phyloP scores from a whole-genome alignment of 2,113 vertebrate species.

The Hystrix cristata region DNA sequence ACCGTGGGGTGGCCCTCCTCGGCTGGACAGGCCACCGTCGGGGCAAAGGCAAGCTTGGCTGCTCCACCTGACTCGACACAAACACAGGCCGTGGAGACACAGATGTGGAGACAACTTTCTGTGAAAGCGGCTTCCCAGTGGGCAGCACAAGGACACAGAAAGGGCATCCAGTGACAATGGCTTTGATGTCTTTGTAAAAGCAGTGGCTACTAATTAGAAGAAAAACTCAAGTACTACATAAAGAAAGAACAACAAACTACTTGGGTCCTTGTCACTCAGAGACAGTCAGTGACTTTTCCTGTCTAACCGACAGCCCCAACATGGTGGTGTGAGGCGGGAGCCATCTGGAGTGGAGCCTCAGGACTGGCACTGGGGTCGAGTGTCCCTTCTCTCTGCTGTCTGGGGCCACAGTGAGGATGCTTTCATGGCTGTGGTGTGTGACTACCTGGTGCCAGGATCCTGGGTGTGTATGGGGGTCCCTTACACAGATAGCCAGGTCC shows the following conservation, averaged over 20 bases:
- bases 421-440: fast-evolving
- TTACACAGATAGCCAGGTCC: neutral
- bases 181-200: neutral
- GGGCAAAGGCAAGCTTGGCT: neutral
- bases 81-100: fast-evolving
- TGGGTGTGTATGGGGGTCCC: fast-evolving
- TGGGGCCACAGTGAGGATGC: fast-evolving
- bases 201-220: fast-evolving
- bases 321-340: fast-evolving
- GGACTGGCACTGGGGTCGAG: fast-evolving
- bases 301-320: neutral
- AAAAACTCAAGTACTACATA: fast-evolving
- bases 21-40: fast-evolving
- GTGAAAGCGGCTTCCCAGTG: neutral
- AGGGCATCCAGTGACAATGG: fast-evolving
- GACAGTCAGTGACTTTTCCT: fast-evolving
- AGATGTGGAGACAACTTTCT: fast-evolving
- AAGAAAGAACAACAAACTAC: neutral
- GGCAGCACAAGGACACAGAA: fast-evolving
- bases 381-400: fast-evolving
- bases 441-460: fast-evolving
- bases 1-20: fast-evolving
- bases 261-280: fast-evolving
- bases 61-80: fast-evolving
- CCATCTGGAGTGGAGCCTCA: fast-evolving